Conservation (phyloP, 2,113 vertebrate species). For the Gallinago media region DNA sequence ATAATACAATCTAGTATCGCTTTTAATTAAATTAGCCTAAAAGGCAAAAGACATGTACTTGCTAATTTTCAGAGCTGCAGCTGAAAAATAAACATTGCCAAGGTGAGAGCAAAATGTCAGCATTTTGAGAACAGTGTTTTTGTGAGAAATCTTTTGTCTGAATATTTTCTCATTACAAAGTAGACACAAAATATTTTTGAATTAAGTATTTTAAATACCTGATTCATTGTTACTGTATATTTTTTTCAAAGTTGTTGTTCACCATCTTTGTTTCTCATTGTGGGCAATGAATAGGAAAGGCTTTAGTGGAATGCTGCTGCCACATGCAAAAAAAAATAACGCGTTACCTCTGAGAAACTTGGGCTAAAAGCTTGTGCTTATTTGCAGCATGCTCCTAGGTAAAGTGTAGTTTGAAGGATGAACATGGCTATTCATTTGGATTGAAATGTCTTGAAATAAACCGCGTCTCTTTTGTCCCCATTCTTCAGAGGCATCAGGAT, state of each 20-base stretch:
- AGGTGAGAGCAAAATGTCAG: background rate
- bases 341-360: background rate
- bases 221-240: background rate
- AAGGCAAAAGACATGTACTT: slow-evolving; percentile 25
- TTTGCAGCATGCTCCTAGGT: background rate
- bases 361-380: rapidly evolving
- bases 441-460: background rate
- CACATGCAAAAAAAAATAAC: background rate
- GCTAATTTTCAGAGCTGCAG: slow-evolving; percentile 15
- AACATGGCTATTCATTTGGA: rapidly evolving
- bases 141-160: background rate
- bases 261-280: background rate
- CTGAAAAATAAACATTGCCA: background rate
- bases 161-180: background rate
- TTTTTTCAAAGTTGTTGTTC: background rate
- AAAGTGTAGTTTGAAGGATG: background rate
- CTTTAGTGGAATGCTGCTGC: background rate
- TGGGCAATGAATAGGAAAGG: background rate
- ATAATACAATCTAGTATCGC: slow-evolving; percentile 19
- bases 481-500: background rate
- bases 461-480: rapidly evolving
- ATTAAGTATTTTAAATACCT: background rate
- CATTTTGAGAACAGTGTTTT: background rate
- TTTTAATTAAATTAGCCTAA: slow-evolving; percentile 55
- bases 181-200: background rate